Percentiles rank a stretch among this genome's conserved stretches.
These are phyloP conservation scores for Lepidostoma basale DNA, from an alignment of 1,140 invertebrate genomes.

Conservation along the genomic window DNA sequence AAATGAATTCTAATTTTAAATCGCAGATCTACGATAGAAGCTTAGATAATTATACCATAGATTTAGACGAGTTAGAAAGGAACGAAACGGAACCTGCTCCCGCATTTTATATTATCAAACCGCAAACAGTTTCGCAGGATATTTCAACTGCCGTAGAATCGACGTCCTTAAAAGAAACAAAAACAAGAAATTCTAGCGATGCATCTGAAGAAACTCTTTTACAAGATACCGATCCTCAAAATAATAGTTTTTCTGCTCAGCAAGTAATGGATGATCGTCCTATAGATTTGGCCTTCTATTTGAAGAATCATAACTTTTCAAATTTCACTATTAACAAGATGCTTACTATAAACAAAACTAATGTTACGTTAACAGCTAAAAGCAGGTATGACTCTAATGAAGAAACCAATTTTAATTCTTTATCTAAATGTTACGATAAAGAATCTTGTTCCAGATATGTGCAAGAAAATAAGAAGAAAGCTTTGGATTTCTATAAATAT, in stretches of 20 bases:
- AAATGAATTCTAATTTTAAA: constrained; percentile 22
- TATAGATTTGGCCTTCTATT: constrained; percentile 26
- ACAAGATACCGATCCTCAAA: neutral
- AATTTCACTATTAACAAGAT: constrained; percentile 33
- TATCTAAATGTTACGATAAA: constrained; percentile 33
- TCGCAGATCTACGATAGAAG: neutral
- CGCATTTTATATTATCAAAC: constrained; percentile 57
- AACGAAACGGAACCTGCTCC: constrained; percentile 54
- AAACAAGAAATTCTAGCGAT: neutral
- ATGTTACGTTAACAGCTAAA: neutral
- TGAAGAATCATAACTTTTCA: constrained; percentile 31
- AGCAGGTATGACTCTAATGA: neutral
- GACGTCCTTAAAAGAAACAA: neutral
- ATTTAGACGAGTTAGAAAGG: constrained; percentile 7
- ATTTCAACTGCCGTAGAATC: constrained; percentile 32
- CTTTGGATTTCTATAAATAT: constrained; percentile 59
- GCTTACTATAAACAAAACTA: constrained; percentile 14
- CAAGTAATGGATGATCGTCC: constrained; percentile 18
- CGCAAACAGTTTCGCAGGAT: constrained; percentile 47
- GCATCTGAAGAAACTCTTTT: neutral
- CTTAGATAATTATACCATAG: constrained; percentile 6
- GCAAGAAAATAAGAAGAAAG: constrained; percentile 54
- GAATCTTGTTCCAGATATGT: constrained; percentile 37
- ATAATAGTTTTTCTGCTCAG: neutral
- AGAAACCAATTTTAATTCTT: constrained; percentile 4